Evolutionary conservation across 2,888 invertebrate species (phyloP).

Genomic region (Seira ritae): DNA sequence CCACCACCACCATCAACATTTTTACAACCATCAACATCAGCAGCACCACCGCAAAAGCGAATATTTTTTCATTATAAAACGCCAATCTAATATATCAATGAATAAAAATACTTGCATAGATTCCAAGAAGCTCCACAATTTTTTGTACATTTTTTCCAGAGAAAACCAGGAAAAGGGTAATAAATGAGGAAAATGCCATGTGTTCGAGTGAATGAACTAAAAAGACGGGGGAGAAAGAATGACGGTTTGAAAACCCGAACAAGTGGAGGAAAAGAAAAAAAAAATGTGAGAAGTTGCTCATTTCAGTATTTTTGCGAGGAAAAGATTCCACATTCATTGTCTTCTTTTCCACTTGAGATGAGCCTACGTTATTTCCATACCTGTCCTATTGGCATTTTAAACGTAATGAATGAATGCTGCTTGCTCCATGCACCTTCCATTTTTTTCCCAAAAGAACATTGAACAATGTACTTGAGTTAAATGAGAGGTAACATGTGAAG

Average conservation of each 20-base stretch:
- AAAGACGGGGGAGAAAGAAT: conserved; percentile 18
- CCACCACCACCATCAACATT: conserved; percentile 17
- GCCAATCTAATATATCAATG: no score
- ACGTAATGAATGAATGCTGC: neutral
- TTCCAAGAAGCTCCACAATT: conserved; percentile 24
- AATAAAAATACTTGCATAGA: conserved; percentile 45
- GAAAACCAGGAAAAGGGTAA: conserved; percentile 53
- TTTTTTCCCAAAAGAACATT: neutral
- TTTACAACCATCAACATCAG: no score
- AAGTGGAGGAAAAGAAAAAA: conserved; percentile 30
- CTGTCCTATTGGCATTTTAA: conserved; percentile 14
- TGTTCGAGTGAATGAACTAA: conserved; percentile 44
- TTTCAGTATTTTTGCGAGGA: conserved; percentile 38
- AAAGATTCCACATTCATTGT: conserved; percentile 52
- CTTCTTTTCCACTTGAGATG: conserved; percentile 53
- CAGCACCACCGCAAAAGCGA: conserved; percentile 11
- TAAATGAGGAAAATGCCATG: conserved; percentile 60
- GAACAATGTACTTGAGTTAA: neutral
- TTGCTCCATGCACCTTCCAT: neutral
- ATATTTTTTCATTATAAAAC: conserved; percentile 27
- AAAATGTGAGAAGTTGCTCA: conserved; percentile 48
- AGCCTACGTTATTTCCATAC: conserved; percentile 11
- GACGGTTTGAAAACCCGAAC: conserved; percentile 38
- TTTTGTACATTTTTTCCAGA: conserved; percentile 12
- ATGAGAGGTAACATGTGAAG: neutral